Evolutionary conservation across 1,140 invertebrate genomes (phyloP), one percentile per base, ranked within the genome.

Genomic region (Popillia japonica): DNA sequence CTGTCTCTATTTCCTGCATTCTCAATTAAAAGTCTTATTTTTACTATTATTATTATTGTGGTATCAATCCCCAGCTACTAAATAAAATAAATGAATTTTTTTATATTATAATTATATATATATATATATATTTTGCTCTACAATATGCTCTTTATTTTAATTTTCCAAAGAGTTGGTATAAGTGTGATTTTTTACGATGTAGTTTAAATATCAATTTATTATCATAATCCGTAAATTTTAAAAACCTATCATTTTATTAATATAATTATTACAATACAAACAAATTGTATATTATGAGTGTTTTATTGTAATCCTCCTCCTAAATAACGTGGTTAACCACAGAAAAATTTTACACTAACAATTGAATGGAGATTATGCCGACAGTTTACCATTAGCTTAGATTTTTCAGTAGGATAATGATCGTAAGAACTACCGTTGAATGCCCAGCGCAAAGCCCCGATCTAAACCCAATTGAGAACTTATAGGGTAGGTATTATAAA

Each of bases 131-230:
- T 74, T 74, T 74, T 74, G n/a, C n/a, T 40, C 41, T 74, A 20
- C 40, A n/a, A 17, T 74, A 40, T 74, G 11, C 72, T 74, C 72
- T 27, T 74, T 74, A 74, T 79, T 79, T 83, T 80, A 83, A 83
- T 78, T 84, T 81, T 75, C 84, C 84, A 85, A 85, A 85, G 84
- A 85, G 79, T 83, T 81, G 81, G 83, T 83, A 83, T 83, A 82
- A 81, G 83, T 84, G 83, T 85, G 84, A 85, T 85, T 84, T 80
- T 81, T 82, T 82, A 82, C 80, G 75, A 82, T 80, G 76, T 78
- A 75, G 72, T 74, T 41, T 74, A 78, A 72, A 73, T 78, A 55
- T n/a, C 61, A 68, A 68, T 68, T 78, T 78, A 78, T 78, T 78
- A 78, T 68, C 40, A 74, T 74, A 74, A 74, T 74, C 74, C 42